phyloP scores from a whole-genome alignment of 2,797 vertebrate species.

The Eleutherodactylus coqui region DNA sequence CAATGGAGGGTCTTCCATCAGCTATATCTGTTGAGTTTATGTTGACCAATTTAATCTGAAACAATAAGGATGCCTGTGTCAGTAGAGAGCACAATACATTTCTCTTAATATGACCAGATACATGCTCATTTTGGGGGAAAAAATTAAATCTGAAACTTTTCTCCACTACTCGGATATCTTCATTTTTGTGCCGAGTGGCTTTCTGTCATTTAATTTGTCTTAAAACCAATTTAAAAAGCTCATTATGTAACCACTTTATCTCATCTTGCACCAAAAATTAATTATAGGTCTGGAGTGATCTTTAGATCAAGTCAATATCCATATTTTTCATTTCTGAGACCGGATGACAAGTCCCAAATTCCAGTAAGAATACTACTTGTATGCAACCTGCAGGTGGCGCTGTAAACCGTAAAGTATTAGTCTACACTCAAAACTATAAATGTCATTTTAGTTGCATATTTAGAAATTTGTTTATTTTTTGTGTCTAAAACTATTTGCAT shows the following conservation, averaged over 20 bases:
- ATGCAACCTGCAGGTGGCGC: slow-evolving; percentile 1
- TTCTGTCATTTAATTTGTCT: too few relatives aligned
- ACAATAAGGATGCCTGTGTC: neutral
- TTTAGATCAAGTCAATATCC: too few relatives aligned
- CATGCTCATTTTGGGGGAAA: too few relatives aligned
- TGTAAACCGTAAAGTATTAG: neutral
- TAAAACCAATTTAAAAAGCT: too few relatives aligned
- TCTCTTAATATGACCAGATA: neutral
- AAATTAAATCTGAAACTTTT: neutral
- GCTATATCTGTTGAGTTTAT: slow-evolving; percentile 98
- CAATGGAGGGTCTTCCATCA: slow-evolving; percentile 93
- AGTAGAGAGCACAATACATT: neutral
- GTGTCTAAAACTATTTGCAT: neutral
- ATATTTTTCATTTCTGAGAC: too few relatives aligned
- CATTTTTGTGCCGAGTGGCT: too few relatives aligned
- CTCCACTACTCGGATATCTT: neutral
- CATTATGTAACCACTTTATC: too few relatives aligned
- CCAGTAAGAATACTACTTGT: too few relatives aligned
- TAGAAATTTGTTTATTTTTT: neutral
- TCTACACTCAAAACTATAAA: neutral
- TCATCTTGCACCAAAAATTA: too few relatives aligned
- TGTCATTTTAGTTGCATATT: neutral
- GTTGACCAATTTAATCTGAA: slow-evolving; percentile 97
- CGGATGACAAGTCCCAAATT: too few relatives aligned
- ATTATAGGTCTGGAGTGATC: too few relatives aligned